Base-by-base conservation (phyloP, 2,797 vertebrate genomes). In the Rhodeus uyekii region DNA sequence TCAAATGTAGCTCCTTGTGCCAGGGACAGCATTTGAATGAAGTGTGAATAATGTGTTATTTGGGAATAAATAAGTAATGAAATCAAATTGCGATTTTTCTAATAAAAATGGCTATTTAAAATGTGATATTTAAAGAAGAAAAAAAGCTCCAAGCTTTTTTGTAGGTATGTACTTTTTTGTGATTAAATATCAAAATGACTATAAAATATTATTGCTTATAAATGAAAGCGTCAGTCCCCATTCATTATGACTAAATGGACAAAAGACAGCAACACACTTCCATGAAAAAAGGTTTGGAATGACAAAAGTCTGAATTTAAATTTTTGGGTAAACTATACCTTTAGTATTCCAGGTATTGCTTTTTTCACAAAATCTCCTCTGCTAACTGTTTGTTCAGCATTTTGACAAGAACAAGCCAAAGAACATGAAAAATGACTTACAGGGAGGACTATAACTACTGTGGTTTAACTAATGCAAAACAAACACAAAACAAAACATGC, bases 401-500 rank as follows among this genome's bases (percentile, higher is more conserved):
- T 77, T 48, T 48, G 32, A 78, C 76, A 67, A 78, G 29, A 77
- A 48, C 27, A 77, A 64, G 27, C 29, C 61, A 46, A 32, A n/a
- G 61, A 65, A 78, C 58, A 48, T 46, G 75, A 76, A 24, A 36
- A 78, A 67, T 38, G 5, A 53, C 44, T 75, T 32, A 19, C 32
- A 44, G 36, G 32, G 13, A 48, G 61, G 34, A 36, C n/a, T 24
- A 14, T 72, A 61, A 81, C 22, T 39, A n/a, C 27, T 13, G 14
- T 29, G 22, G 39, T 39, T 27, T 29, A 69, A 63, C 50, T 34
- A 80, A 44, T 29, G 27, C 38, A 61, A 63, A 76, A 36, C 48
- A 60, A 68, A 39, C 58, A 19, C 9, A 78, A 74, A 44, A 44
- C 42, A 65, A 68, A 80, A 55, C 22, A 81, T 76, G 64, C 58